Percentiles rank a stretch among this genome's conserved stretches.
These are phyloP conservation scores for Papilio glaucus DNA, from an alignment of 1,140 invertebrate species.

Conservation along the genomic window DNA sequence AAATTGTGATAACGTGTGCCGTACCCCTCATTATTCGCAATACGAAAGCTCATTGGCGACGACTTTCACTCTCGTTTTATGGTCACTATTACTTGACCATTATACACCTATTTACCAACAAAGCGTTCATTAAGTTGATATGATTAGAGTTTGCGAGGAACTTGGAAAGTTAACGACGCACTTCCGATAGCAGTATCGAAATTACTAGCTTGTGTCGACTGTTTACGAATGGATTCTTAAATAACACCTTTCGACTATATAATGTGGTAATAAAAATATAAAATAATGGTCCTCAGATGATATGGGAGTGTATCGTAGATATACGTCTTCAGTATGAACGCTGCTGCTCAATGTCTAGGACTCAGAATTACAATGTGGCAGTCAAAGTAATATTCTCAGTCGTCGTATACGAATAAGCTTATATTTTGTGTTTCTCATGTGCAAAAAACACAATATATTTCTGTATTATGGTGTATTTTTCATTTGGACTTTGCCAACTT, in stretches of 20 bases:
- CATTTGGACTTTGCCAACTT: too few relatives aligned
- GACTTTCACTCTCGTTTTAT: slow-evolving; percentile 69
- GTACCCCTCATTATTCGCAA: slow-evolving; percentile 66
- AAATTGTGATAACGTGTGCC: slow-evolving; percentile 69
- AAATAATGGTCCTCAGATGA: neutral
- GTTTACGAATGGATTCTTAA: slow-evolving; percentile 6
- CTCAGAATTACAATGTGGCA: too few relatives aligned
- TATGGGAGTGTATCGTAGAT: neutral
- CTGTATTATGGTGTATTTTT: too few relatives aligned
- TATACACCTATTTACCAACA: slow-evolving; percentile 37
- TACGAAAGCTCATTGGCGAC: slow-evolving; percentile 60
- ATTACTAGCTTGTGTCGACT: neutral
- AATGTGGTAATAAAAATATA: slow-evolving; percentile 8
- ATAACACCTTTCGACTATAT: neutral
- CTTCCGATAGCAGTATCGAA: neutral
- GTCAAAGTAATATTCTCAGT: too few relatives aligned
- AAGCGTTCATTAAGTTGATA: slow-evolving; percentile 36
- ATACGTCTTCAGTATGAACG: too few relatives aligned
- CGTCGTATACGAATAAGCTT: too few relatives aligned
- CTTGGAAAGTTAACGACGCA: slow-evolving; percentile 33
- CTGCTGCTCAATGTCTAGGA: too few relatives aligned
- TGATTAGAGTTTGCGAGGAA: slow-evolving; percentile 16
- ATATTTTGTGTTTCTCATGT: too few relatives aligned
- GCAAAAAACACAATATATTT: too few relatives aligned
- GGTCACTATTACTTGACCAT: slow-evolving; percentile 56